phyloP scores from a whole-genome alignment of 2,113 vertebrate species.

The Podocnemis expansa region DNA sequence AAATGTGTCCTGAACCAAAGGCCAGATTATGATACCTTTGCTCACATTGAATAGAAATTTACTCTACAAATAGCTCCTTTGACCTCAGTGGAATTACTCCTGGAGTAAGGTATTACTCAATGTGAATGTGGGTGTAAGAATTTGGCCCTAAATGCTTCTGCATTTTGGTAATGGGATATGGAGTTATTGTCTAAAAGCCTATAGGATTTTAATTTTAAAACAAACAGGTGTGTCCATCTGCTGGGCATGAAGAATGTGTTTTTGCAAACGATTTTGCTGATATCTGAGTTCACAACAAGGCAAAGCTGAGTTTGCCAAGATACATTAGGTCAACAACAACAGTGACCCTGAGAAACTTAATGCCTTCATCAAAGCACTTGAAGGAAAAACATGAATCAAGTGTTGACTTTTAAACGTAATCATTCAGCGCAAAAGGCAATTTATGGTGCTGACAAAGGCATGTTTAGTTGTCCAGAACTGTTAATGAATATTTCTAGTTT shows the following conservation, averaged over 20 bases:
- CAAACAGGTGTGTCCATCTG: background rate
- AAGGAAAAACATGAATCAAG: conserved; percentile 37
- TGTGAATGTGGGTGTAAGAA: background rate
- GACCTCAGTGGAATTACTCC: background rate
- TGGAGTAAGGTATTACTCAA: background rate
- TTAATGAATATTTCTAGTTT: background rate
- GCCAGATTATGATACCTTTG: background rate
- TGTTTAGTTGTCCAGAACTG: conserved; percentile 49
- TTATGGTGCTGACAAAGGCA: conserved; percentile 55
- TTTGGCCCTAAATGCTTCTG: conserved; percentile 2
- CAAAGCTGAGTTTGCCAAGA: conserved; percentile 37
- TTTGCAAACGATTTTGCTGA: conserved; percentile 9
- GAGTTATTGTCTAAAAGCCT: background rate
- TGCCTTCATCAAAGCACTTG: conserved; percentile 49
- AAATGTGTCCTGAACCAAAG: background rate
- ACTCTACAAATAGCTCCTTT: background rate
- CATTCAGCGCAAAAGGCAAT: conserved; percentile 54
- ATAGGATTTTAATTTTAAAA: conserved; percentile 36
- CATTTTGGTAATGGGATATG: background rate
- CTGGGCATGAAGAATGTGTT: background rate
- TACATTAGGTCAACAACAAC: conserved; percentile 63
- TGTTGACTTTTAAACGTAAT: conserved; percentile 50
- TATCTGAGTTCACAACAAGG: background rate
- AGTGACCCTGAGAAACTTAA: conserved; percentile 59
- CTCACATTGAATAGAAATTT: background rate